Base-by-base conservation (phyloP, 2,888 invertebrate species). In the Malacosoma neustria region DNA sequence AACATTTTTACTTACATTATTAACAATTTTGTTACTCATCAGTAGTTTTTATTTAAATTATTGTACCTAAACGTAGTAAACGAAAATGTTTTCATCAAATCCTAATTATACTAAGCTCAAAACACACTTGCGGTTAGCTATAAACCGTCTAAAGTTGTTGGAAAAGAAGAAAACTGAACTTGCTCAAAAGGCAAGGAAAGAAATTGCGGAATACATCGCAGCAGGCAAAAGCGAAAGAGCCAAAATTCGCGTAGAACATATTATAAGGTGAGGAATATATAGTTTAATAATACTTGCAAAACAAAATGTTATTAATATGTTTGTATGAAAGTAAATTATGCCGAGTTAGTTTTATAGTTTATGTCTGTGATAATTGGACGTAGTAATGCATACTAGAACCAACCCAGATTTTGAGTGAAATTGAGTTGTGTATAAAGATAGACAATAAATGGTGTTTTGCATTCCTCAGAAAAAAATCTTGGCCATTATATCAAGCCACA, bases 141-240 rank as follows among this genome's bases (percentile, higher is more conserved):
- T 98, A 55, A 98, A 98, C 74, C 92, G 99, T 33, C 87, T 99
- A 30, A 98, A 98, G 76, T 80, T 99, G 38, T 69, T 99, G 50
- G 98, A 98, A 67, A 99, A 99, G 80, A 99, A 99, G 88, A 98
- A 98, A 86, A 93, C 98, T 0, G 99, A 99, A 81, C 80, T 98
- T 55, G 94, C 98, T 2, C 93, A 96, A 67, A 99, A 99, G 76
- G 93, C 98, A 1, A 89, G 98, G 46, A 95, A 94, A 65, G 99
- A 99, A 90, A 99, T 99, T 41, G 98, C 98, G 1, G 99, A 99
- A 79, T 99, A 96, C 65, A 91, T 98, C 44, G 89, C 90, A 35
- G 90, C 91, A 51, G 95, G 95, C 39, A 96, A 96, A 87, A 87
- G 87, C 50, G 96, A 96, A 77, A 86, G 95, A 48, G 99, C 99